Evolutionary conservation across 2,113 vertebrate species (phyloP).

Genomic region (Nibea albiflora): DNA sequence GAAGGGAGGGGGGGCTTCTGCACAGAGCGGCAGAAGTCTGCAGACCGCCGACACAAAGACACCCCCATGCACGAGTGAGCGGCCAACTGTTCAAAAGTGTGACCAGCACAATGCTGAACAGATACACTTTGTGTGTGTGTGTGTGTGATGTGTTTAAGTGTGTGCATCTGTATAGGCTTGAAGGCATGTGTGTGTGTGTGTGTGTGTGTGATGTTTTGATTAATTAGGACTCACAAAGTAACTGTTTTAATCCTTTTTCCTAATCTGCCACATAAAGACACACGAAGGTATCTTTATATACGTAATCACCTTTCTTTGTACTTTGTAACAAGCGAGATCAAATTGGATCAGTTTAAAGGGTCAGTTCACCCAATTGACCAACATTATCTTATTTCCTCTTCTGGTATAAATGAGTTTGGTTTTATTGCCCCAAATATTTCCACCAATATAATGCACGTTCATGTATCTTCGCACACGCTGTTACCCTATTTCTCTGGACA

Average conservation of each 20-base stretch:
- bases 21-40: conserved; percentile 71
- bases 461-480: neutral
- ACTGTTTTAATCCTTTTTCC: neutral
- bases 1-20: neutral
- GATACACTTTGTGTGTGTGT: conserved; percentile 63
- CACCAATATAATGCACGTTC: neutral
- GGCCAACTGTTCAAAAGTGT: conserved; percentile 84
- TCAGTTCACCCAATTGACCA: neutral
- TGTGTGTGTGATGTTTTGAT: conserved; percentile 25
- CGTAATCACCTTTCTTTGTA: neutral
- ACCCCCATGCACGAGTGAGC: conserved; percentile 70
- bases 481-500: too few relatives aligned
- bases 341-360: neutral
- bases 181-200: conserved; percentile 17
- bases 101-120: conserved; percentile 75
- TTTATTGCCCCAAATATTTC: neutral
- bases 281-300: neutral
- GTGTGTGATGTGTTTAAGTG: conserved; percentile 57
- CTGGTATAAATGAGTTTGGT: neutral
- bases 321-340: too few relatives aligned
- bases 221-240: conserved; percentile 1
- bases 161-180: conserved; percentile 51
- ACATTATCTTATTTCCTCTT: neutral
- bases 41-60: conserved; percentile 78
- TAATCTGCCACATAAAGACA: neutral